Percentiles rank a stretch among this genome's conserved stretches.
phyloP scores from a whole-genome alignment of 2,888 invertebrate species.

The Spodoptera exigua region DNA sequence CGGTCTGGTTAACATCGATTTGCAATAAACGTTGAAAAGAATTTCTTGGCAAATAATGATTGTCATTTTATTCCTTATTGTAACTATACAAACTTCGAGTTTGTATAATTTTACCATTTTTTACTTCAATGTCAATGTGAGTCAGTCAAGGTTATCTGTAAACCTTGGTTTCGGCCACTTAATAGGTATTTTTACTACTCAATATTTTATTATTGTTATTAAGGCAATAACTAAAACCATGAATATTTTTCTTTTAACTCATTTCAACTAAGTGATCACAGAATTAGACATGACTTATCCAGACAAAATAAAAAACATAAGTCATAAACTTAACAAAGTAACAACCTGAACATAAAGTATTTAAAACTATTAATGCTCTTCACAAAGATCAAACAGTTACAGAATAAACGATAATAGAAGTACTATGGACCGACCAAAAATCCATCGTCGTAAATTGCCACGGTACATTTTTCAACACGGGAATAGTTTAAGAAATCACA shows the following conservation, averaged over 20 bases:
- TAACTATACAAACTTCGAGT: neutral
- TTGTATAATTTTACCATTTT: too few relatives aligned
- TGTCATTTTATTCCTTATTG: conserved; percentile 15
- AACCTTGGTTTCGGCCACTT: too few relatives aligned
- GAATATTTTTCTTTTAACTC: too few relatives aligned
- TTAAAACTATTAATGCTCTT: conserved; percentile 12
- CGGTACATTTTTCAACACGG: conserved; percentile 52
- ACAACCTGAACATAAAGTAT: neutral
- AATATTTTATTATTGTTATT: too few relatives aligned
- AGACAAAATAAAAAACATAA: too few relatives aligned
- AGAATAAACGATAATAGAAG: conserved; percentile 18
- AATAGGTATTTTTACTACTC: too few relatives aligned
- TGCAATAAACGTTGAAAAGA: conserved; percentile 46
- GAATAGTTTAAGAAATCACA: conserved; percentile 63
- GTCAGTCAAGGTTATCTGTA: too few relatives aligned
- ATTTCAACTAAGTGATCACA: too few relatives aligned
- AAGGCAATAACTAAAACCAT: too few relatives aligned
- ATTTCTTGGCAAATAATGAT: conserved; percentile 39
- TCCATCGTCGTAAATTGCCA: conserved; percentile 50
- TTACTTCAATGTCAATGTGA: too few relatives aligned
- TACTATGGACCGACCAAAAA: conserved; percentile 35
- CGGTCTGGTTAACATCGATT: conserved; percentile 55
- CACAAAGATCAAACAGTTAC: conserved; percentile 34
- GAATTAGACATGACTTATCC: too few relatives aligned
- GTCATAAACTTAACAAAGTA: neutral